Conservation (phyloP, 2,797 vertebrate genomes). For the Sebastes miniatus region DNA sequence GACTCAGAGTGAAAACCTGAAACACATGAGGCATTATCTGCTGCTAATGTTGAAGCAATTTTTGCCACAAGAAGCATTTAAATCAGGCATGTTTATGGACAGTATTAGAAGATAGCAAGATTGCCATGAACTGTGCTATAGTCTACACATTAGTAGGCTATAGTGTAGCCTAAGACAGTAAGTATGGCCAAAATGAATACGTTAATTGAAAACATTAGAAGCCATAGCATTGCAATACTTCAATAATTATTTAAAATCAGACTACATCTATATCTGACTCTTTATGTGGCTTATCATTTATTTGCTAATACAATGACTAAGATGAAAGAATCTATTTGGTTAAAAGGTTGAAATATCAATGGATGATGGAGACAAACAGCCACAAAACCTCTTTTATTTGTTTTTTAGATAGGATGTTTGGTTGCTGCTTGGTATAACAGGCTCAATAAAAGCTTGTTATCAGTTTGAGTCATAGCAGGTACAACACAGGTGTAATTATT, state of each 20-base stretch:
- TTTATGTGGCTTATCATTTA: neutral
- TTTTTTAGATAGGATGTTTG: neutral
- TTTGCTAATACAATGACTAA: no score
- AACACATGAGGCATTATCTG: fast-evolving
- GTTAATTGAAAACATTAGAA: no score
- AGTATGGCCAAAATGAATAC: neutral
- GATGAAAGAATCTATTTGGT: no score
- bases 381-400: neutral
- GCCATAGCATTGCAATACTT: no score
- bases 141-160: neutral
- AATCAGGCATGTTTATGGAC: neutral
- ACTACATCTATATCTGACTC: neutral
- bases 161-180: neutral
- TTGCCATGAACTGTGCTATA: no score
- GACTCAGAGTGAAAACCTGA: neutral
- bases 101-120: neutral
- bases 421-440: neutral
- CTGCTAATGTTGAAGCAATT: neutral
- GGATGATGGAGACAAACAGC: neutral
- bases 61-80: neutral
- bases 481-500: neutral
- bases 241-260: neutral
- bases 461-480: no score
- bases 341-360: fast-evolving
- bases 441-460: neutral